phyloP scores from a whole-genome alignment of 2,888 invertebrate species.

The Tiliacea aurago region DNA sequence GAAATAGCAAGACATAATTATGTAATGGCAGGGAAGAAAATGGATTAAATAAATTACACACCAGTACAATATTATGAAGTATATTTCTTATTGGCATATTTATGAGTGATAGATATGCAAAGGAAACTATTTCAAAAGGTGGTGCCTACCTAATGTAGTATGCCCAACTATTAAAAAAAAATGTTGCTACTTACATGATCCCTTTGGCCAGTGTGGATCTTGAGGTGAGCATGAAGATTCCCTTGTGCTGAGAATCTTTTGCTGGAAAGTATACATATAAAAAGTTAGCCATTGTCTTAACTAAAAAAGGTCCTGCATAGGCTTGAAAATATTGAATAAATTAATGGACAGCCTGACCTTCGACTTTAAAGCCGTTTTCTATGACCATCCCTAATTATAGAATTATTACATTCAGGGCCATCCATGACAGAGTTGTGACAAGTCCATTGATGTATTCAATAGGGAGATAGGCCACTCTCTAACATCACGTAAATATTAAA shows the following conservation, averaged over 20 bases:
- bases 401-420: background rate
- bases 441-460: too few species aligned
- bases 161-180: background rate
- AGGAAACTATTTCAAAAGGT: background rate
- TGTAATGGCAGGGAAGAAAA: background rate
- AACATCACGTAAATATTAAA: too few species aligned
- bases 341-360: background rate
- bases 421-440: too few species aligned
- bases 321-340: background rate
- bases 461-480: too few species aligned
- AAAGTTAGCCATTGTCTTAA: background rate
- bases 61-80: background rate
- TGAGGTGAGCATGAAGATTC: constrained; percentile 92
- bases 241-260: constrained; percentile 91
- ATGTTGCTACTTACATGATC: constrained; percentile 84
- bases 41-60: background rate
- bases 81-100: too few species aligned
- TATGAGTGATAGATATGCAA: background rate
- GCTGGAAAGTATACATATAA: constrained; percentile 70
- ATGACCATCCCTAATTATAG: too few species aligned
- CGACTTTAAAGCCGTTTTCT: background rate
- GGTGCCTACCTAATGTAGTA: background rate
- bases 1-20: constrained; percentile 22
- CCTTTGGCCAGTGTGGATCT: constrained; percentile 91
- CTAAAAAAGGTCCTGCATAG: background rate